These are phyloP conservation scores for Eleutherodactylus coqui DNA, from an alignment of 2,797 vertebrate species.

Conservation along the genomic window DNA sequence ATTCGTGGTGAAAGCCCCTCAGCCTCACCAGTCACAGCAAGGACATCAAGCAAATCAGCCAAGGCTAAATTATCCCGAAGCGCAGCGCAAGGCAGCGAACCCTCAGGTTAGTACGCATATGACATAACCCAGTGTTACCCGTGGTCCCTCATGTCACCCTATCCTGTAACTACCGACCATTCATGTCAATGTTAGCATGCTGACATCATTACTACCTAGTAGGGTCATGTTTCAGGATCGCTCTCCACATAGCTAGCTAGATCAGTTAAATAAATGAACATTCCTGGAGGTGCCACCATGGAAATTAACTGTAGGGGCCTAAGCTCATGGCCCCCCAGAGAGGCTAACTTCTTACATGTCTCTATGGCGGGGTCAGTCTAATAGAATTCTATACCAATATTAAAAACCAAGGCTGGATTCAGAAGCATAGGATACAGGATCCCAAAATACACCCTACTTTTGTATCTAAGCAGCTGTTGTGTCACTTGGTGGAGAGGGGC, in stretches of 20 bases:
- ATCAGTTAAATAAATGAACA: not conserved
- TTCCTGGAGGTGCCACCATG: not conserved
- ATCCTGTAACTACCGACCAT: not conserved
- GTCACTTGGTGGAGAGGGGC: no score
- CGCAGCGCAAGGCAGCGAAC: slow-evolving; percentile 85
- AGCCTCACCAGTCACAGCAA: slow-evolving; percentile 71
- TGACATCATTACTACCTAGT: not conserved
- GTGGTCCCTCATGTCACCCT: not conserved
- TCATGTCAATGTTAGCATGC: not conserved
- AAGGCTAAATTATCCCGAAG: slow-evolving; percentile 86
- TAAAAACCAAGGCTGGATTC: no score
- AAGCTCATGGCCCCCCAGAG: not conserved
- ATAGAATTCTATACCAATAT: no score
- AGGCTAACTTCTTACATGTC: no score
- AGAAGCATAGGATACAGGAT: no score
- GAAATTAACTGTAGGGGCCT: not conserved
- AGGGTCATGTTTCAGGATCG: not conserved
- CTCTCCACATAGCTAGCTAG: not conserved
- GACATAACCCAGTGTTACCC: not conserved
- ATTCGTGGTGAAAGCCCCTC: slow-evolving; percentile 84
- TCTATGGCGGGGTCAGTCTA: no score
- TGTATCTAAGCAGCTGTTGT: no score
- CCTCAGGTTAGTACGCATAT: slow-evolving; percentile 76
- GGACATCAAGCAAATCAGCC: slow-evolving; percentile 80
- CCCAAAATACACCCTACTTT: no score